Evolutionary conservation across 2,113 vertebrate species (phyloP).

Genomic region (Nerophis ophidion): DNA sequence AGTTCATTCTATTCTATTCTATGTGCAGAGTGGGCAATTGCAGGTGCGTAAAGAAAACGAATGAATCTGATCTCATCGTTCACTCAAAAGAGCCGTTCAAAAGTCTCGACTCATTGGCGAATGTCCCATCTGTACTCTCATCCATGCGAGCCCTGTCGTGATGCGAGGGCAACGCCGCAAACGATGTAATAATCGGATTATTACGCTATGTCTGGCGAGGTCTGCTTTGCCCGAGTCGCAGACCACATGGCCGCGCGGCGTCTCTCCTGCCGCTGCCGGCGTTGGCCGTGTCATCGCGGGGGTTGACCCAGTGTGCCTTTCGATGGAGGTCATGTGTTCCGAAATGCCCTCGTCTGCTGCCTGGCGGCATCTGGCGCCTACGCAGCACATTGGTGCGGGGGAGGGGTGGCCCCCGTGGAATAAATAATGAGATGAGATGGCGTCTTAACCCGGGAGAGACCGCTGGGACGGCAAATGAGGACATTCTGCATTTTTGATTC

Average conservation of each 20-base stretch:
- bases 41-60: too few relatives aligned
- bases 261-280: neutral
- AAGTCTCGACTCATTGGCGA: too few relatives aligned
- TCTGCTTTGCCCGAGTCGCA: constrained; percentile 8
- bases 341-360: constrained; percentile 21
- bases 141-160: neutral
- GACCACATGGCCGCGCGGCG: constrained; percentile 13
- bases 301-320: constrained; percentile 5
- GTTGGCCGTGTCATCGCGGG: constrained; percentile 22
- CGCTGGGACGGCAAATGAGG: constrained; percentile 27
- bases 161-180: neutral
- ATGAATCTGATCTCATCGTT: too few relatives aligned
- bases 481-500: too few relatives aligned
- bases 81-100: too few relatives aligned
- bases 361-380: constrained; percentile 35
- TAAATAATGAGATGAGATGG: constrained; percentile 47
- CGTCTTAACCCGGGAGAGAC: constrained; percentile 25
- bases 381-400: constrained; percentile 33
- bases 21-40: too few relatives aligned
- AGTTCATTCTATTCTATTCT: too few relatives aligned
- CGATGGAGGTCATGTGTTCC: constrained; percentile 38
- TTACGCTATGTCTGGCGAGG: constrained; percentile 29
- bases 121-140: too few relatives aligned
- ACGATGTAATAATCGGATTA: constrained; percentile 30
- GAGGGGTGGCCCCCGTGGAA: constrained; percentile 34